Percentiles rank a stretch among this genome's conserved stretches.
phyloP scores from a whole-genome alignment of 2,888 invertebrate genomes.

The Scrobipalpa atriplicella region DNA sequence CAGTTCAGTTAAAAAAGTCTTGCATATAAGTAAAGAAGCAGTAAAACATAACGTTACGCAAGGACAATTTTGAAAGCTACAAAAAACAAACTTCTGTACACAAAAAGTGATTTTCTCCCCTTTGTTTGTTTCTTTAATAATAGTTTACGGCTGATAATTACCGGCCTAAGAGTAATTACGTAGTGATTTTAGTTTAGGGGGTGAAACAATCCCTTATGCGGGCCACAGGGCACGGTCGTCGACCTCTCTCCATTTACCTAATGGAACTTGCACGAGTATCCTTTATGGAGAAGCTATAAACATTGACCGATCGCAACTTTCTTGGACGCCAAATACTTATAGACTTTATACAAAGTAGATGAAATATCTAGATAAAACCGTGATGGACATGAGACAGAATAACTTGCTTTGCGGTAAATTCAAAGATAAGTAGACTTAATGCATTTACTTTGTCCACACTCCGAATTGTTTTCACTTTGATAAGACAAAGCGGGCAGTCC shows the following conservation, averaged over 20 bases:
- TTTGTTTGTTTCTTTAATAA: slow-evolving; percentile 28
- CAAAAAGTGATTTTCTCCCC: slow-evolving; percentile 22
- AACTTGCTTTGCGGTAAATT: not conserved
- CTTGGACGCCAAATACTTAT: not conserved
- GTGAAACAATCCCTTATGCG: slow-evolving; percentile 10
- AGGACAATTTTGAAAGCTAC: slow-evolving; percentile 8
- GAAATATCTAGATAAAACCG: not conserved
- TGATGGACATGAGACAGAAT: not conserved
- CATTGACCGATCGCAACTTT: slow-evolving; percentile 33
- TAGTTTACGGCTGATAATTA: slow-evolving; percentile 30
- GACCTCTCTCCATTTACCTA: slow-evolving; percentile 41
- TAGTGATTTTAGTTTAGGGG: slow-evolving; percentile 29
- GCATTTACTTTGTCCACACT: not conserved
- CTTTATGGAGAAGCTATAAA: slow-evolving; percentile 39
- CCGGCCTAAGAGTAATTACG: slow-evolving; percentile 27
- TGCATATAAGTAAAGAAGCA: not conserved
- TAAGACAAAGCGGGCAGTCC: slow-evolving; percentile 1
- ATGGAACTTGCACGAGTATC: slow-evolving; percentile 47
- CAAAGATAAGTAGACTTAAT: not conserved
- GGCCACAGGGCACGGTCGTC: slow-evolving; percentile 26
- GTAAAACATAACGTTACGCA: slow-evolving; percentile 10
- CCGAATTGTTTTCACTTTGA: slow-evolving; percentile 1
- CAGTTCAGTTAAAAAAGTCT: not conserved
- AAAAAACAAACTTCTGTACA: not conserved
- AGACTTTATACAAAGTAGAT: not conserved